These are phyloP conservation scores for Mimachlamys varia DNA, from an alignment of 2,888 invertebrate species.

Conservation along the genomic window DNA sequence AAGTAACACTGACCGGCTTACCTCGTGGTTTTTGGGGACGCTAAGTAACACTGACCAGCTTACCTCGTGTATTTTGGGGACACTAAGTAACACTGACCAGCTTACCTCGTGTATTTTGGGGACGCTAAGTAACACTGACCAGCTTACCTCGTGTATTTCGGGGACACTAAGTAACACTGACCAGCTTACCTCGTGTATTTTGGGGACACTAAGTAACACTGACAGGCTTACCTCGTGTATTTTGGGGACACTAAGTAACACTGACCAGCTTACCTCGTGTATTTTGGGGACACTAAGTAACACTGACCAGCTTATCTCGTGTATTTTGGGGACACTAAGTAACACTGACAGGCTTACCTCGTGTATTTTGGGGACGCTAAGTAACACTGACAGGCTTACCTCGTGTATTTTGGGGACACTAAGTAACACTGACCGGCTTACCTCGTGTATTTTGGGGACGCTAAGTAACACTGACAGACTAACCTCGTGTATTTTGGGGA, in stretches of 20 bases:
- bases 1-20: too few species aligned
- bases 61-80: conserved; percentile 92
- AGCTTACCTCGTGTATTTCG: conserved; percentile 89
- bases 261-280: conserved; percentile 89
- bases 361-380: conserved; percentile 90
- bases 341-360: conserved; percentile 88
- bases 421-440: too few species aligned
- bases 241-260: too few species aligned
- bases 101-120: conserved; percentile 91
- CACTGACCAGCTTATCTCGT: conserved; percentile 89
- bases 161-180: too few species aligned
- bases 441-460: conserved; percentile 92
- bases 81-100: too few species aligned
- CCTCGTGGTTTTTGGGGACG: conserved; percentile 92
- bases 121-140: too few species aligned
- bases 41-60: too few species aligned
- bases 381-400: too few species aligned
- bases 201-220: too few species aligned
- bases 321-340: conserved; percentile 90
- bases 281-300: conserved; percentile 90
- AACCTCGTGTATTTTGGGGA: conserved; percentile 92
- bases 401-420: conserved; percentile 92
- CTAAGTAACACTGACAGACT: too few species aligned
- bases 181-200: conserved; percentile 88
- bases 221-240: conserved; percentile 89